Percentiles rank a stretch among this genome's conserved stretches.
phyloP scores from a whole-genome alignment of 2,113 vertebrate genomes.

The Hydrolagus affinis region DNA sequence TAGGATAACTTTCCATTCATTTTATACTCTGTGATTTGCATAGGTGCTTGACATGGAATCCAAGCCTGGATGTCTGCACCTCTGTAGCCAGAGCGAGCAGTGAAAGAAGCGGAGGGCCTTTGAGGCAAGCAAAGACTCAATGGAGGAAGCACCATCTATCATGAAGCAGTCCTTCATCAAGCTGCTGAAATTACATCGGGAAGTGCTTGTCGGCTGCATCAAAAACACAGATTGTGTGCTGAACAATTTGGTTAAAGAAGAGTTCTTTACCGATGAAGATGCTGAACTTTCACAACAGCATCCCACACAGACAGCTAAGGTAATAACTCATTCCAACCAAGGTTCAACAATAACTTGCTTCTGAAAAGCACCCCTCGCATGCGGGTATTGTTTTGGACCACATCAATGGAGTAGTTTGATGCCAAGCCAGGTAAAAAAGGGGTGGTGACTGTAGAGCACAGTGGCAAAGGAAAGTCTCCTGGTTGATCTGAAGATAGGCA shows the following conservation, averaged over 20 bases:
- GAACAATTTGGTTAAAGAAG: constrained; percentile 71
- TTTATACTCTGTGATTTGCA: background rate
- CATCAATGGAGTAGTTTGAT: too few relatives aligned
- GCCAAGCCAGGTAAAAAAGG: too few relatives aligned
- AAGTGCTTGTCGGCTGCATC: constrained; percentile 71
- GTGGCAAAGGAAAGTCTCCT: too few relatives aligned
- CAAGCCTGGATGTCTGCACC: background rate
- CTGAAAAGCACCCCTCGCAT: too few relatives aligned
- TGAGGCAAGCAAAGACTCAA: background rate
- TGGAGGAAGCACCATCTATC: background rate
- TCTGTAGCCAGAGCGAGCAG: background rate
- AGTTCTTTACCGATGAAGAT: constrained; percentile 77
- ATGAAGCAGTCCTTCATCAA: constrained; percentile 41
- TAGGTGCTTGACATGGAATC: background rate
- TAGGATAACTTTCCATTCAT: background rate
- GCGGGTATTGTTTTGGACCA: too few relatives aligned
- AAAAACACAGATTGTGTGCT: constrained; percentile 75
- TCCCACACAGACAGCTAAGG: constrained; percentile 73
- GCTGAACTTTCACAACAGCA: constrained; percentile 69
- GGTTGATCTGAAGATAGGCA: too few relatives aligned
- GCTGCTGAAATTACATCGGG: constrained; percentile 64
- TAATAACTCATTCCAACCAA: constrained; percentile 36
- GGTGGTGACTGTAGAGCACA: too few relatives aligned
- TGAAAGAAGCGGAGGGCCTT: background rate
- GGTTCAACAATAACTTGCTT: too few relatives aligned